A percentile compares a stretch with the other conserved stretches of the same genome.
Evolutionary conservation across 2,113 vertebrate genomes (phyloP).

Genomic region (Mormyrus iriodes): DNA sequence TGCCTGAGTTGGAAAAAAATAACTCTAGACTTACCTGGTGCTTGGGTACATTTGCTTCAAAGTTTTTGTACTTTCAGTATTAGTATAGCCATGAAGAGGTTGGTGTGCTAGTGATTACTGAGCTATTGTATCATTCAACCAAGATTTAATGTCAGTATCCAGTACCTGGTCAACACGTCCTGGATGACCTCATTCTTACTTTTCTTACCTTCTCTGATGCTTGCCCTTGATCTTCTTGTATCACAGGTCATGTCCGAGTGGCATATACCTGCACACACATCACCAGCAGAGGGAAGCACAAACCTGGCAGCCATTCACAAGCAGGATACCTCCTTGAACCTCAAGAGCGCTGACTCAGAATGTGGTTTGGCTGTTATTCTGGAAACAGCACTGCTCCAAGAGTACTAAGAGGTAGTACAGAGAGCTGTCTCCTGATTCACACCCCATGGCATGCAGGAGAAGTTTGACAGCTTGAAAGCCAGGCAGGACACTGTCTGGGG

Average conservation of each 20-base stretch:
- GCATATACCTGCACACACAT: neutral
- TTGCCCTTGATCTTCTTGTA: neutral
- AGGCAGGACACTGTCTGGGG: neutral
- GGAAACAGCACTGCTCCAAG: neutral
- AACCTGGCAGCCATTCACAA: neutral
- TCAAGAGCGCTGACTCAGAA: neutral
- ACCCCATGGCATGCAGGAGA: neutral
- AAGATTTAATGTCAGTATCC: neutral
- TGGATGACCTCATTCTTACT: neutral
- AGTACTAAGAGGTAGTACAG: neutral
- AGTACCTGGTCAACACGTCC: neutral
- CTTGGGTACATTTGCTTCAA: neutral
- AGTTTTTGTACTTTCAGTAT: neutral
- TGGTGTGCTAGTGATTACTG: neutral
- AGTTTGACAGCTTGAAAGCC: neutral
- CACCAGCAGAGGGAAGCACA: conserved; percentile 3
- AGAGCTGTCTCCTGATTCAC: neutral
- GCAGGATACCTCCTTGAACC: neutral
- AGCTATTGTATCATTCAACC: neutral
- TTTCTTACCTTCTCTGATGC: neutral
- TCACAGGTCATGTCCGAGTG: neutral
- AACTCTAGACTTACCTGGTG: no score
- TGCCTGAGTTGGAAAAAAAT: no score
- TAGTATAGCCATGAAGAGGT: neutral
- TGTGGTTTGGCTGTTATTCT: neutral